Conservation (phyloP, 2,113 vertebrate genomes). For the Tinamus guttatus region DNA sequence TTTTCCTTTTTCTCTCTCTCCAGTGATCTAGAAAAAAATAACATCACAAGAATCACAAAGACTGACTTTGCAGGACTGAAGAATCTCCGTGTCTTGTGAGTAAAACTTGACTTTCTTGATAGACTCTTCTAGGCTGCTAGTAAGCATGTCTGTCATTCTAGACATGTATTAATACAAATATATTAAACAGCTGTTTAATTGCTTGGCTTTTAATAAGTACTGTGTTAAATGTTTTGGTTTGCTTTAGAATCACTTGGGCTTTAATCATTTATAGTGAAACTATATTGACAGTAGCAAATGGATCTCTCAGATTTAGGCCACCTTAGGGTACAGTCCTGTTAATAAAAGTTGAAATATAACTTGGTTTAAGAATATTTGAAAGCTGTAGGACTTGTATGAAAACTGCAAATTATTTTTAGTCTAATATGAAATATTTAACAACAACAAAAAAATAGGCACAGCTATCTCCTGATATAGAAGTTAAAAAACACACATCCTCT, state of each 20-base stretch:
- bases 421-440: not conserved
- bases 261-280: not conserved
- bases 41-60: constrained; percentile 95
- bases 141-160: not conserved
- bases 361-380: not conserved
- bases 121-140: not conserved
- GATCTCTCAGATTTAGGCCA: not conserved
- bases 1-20: constrained; percentile 11
- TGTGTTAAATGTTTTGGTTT: not conserved
- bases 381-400: not conserved
- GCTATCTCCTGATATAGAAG: not conserved
- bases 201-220: not conserved
- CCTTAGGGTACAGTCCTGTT: not conserved
- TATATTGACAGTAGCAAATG: not conserved
- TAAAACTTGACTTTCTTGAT: not conserved
- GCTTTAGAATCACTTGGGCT: not conserved
- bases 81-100: constrained; percentile 97
- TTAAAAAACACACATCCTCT: not conserved
- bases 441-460: not conserved
- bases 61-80: constrained; percentile 93
- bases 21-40: constrained; percentile 97
- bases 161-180: no score
- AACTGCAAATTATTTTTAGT: not conserved
- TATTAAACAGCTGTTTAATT: not conserved
- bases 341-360: not conserved